Evolutionary conservation across 2,888 invertebrate species (phyloP).

Genomic region (Drosophila mimica): DNA sequence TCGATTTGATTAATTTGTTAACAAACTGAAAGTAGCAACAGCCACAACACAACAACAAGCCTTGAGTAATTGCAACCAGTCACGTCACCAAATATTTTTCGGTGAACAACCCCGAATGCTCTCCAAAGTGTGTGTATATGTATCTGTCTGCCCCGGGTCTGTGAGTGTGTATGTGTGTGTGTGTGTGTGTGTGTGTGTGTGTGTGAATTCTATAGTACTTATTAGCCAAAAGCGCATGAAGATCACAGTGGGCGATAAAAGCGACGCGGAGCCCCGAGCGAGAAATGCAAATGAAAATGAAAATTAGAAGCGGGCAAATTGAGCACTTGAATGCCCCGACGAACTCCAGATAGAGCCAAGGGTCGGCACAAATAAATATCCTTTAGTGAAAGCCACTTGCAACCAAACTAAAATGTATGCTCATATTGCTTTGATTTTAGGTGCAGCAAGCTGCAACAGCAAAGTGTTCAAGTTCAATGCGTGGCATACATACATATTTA

Average conservation of each 20-base stretch:
- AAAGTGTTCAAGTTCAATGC: conserved; percentile 15
- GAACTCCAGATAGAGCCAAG: conserved; percentile 7
- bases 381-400: conserved; percentile 38
- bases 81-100: conserved; percentile 63
- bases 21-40: conserved; percentile 83
- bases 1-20: conserved; percentile 85
- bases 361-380: conserved; percentile 25
- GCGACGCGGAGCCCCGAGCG: conserved; percentile 28
- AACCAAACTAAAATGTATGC: not conserved
- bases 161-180: not conserved
- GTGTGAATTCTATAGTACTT: conserved; percentile 28
- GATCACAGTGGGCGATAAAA: conserved; percentile 72
- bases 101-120: conserved; percentile 39
- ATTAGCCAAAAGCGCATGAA: conserved; percentile 82
- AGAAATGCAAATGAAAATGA: conserved; percentile 58
- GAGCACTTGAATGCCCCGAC: conserved; percentile 79
- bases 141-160: not conserved
- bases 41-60: conserved; percentile 44
- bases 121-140: not conserved
- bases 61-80: conserved; percentile 81
- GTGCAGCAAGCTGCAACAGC: conserved; percentile 21
- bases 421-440: conserved; percentile 21
- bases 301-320: conserved; percentile 71
- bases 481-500: not conserved
- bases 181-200: not conserved